Evolutionary conservation across 2,113 vertebrate species (phyloP).

Genomic region (Oncorhynchus tshawytscha): DNA sequence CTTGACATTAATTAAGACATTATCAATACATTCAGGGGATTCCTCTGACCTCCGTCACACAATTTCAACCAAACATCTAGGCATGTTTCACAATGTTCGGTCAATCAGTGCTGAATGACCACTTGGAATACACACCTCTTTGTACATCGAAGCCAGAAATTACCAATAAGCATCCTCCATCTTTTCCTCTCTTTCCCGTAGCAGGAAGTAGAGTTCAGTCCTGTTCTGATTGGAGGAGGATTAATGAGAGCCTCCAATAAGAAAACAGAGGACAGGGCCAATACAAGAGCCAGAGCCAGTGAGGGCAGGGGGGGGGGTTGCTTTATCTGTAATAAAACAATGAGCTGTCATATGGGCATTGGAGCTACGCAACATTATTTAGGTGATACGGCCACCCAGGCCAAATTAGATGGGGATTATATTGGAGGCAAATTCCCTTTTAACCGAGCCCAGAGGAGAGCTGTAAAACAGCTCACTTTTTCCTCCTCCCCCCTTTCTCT

Average conservation of each 20-base stretch:
- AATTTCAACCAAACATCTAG: too few relatives aligned
- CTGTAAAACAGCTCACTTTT: slow-evolving; percentile 59
- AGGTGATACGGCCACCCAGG: slow-evolving; percentile 40
- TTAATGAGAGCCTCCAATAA: slow-evolving; percentile 31
- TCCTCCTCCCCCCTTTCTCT: slow-evolving; percentile 2
- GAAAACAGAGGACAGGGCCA: slow-evolving; percentile 25
- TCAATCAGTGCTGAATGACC: too few relatives aligned
- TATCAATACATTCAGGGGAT: too few relatives aligned
- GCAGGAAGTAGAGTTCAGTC: too few relatives aligned
- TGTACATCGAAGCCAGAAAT: too few relatives aligned
- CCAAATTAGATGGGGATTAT: slow-evolving; percentile 66
- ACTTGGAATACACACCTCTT: too few relatives aligned
- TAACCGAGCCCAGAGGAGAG: slow-evolving; percentile 59
- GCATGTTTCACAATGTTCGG: too few relatives aligned
- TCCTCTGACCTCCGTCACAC: too few relatives aligned
- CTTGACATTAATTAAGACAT: too few relatives aligned
- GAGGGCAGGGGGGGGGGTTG: background rate
- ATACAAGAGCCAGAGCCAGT: slow-evolving; percentile 42
- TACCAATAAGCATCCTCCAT: background rate
- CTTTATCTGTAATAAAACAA: too few relatives aligned
- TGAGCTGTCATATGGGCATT: slow-evolving; percentile 28
- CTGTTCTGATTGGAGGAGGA: background rate
- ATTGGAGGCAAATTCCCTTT: slow-evolving; percentile 57
- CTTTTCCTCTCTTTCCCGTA: too few relatives aligned
- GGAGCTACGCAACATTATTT: slow-evolving; percentile 52